A percentile compares a stretch with the other conserved stretches of the same genome.
Conservation (phyloP, 2,888 invertebrate genomes). For the Coenonympha glycerion region DNA sequence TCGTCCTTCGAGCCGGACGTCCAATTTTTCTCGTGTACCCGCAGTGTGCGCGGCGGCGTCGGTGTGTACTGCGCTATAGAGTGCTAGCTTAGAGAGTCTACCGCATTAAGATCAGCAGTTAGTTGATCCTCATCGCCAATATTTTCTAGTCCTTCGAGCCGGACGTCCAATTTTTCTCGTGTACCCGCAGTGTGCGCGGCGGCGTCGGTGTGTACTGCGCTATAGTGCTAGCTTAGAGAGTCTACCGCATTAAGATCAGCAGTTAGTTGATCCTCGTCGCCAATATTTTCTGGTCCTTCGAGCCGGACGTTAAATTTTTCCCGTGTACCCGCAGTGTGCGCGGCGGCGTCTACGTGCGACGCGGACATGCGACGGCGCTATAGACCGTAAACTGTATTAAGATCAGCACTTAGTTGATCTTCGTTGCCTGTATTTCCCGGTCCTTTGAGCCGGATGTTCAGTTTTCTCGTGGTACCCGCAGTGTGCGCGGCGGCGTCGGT, state of each 20-base stretch:
- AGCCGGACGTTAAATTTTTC: not conserved
- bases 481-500: constrained; percentile 79
- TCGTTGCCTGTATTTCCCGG: constrained; percentile 68
- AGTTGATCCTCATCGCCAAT: too few species aligned
- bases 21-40: not conserved
- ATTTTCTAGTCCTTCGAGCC: not conserved
- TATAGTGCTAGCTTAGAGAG: too few species aligned
- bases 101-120: too few species aligned
- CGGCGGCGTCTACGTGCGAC: too few species aligned
- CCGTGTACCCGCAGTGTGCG: too few species aligned
- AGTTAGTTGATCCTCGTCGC: too few species aligned
- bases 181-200: constrained; percentile 49
- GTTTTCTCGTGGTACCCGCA: constrained; percentile 21
- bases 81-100: too few species aligned
- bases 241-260: not conserved
- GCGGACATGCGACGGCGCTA: too few species aligned
- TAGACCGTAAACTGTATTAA: too few species aligned
- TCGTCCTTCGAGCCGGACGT: constrained; percentile 5
- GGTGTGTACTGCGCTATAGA: too few species aligned
- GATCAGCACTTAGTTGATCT: constrained; percentile 92
- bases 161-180: not conserved
- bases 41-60: constrained; percentile 72
- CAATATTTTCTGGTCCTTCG: not conserved
- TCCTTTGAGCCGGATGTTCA: constrained; percentile 4
- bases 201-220: too few species aligned